These are phyloP conservation scores for Amazona vittata DNA, from an alignment of 2,113 vertebrate genomes.

Conservation along the genomic window DNA sequence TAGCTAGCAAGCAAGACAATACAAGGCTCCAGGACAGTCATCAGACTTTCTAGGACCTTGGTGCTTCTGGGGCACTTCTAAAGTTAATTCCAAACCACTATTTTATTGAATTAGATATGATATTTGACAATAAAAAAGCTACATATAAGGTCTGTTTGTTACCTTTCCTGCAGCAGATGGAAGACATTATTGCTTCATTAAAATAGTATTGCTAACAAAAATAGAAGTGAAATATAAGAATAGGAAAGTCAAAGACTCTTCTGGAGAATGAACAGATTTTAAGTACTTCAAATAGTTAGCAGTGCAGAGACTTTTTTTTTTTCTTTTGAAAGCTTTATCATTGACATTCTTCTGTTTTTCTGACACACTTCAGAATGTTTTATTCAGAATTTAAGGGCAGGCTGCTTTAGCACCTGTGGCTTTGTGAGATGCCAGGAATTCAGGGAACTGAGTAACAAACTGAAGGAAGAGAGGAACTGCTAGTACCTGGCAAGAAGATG, in stretches of 20 bases:
- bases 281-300: background rate
- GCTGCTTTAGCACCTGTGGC: background rate
- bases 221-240: background rate
- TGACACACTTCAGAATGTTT: background rate
- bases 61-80: background rate
- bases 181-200: background rate
- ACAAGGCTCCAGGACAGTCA: rapidly evolving
- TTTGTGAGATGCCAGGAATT: background rate
- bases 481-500: background rate
- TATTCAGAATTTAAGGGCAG: background rate
- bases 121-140: background rate
- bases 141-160: background rate
- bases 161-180: background rate
- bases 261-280: background rate
- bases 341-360: background rate
- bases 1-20: background rate
- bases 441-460: background rate
- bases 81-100: background rate
- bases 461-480: background rate
- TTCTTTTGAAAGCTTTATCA: background rate
- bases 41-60: background rate
- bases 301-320: background rate
- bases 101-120: background rate
- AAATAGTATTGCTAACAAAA: background rate
- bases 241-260: background rate